phyloP scores from a whole-genome alignment of 2,797 vertebrate genomes.

The Phrynocephalus guinanensis region DNA sequence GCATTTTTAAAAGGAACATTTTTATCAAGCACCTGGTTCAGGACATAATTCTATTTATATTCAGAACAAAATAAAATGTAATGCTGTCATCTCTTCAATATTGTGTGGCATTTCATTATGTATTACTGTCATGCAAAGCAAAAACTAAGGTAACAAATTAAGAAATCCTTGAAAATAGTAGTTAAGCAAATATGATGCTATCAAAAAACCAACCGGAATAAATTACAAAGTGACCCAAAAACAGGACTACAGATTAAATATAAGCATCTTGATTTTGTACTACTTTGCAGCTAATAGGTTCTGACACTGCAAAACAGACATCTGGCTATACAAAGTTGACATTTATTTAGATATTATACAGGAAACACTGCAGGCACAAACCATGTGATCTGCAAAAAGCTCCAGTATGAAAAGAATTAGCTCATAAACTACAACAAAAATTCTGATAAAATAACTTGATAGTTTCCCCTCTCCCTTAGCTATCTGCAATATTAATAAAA shows the following conservation, averaged over 20 bases:
- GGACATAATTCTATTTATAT: not conserved
- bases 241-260: conserved; percentile 40
- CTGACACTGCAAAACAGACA: conserved; percentile 41
- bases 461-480: not conserved
- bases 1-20: conserved; percentile 26
- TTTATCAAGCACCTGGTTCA: conserved; percentile 3
- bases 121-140: conserved; percentile 7
- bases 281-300: conserved; percentile 28
- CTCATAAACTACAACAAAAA: not conserved
- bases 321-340: not conserved
- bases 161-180: not conserved
- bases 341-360: conserved; percentile 33
- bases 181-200: conserved; percentile 27
- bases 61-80: not conserved
- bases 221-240: conserved; percentile 35
- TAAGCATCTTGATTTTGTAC: conserved; percentile 24
- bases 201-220: conserved; percentile 30
- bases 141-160: conserved; percentile 1
- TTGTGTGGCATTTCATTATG: not conserved
- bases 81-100: not conserved
- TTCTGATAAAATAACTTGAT: not conserved
- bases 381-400: conserved; percentile 5
- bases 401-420: not conserved
- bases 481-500: conserved; percentile 9
- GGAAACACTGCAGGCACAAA: not conserved